These are phyloP conservation scores for Edolisoma coerulescens DNA, from an alignment of 2,113 vertebrate species.

Conservation along the genomic window DNA sequence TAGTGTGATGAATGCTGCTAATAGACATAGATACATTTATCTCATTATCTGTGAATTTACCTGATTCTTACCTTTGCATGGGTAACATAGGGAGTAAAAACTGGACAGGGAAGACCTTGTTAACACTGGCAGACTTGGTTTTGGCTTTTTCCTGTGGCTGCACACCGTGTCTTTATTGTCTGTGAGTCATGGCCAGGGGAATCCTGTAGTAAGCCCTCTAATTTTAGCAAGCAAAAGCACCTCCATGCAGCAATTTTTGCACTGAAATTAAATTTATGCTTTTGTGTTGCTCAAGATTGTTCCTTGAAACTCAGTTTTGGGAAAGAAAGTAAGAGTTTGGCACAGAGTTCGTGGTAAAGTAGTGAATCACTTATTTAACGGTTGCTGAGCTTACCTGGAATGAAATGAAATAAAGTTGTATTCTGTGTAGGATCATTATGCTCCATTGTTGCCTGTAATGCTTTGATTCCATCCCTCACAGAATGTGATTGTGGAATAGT, in stretches of 20 bases:
- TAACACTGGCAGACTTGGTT: not conserved
- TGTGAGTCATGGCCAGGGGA: not conserved
- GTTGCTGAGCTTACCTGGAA: not conserved
- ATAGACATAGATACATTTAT: not conserved
- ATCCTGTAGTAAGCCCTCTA: not conserved
- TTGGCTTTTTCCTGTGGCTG: not conserved
- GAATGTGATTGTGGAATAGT: not conserved
- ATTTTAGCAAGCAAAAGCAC: not conserved
- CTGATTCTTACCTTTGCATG: not conserved
- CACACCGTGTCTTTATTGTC: not conserved
- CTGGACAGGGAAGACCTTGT: not conserved
- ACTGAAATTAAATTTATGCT: not conserved
- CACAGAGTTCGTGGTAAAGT: not conserved
- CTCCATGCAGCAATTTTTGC: conserved; percentile 24
- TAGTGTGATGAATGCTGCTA: not conserved
- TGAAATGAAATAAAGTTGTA: not conserved
- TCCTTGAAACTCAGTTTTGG: not conserved
- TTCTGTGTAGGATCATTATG: not conserved
- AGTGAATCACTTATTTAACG: not conserved
- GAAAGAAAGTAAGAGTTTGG: not conserved
- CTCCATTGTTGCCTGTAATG: not conserved
- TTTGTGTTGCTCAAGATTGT: not conserved
- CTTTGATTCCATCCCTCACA: not conserved
- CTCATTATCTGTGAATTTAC: not conserved
- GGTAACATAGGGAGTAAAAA: not conserved